Base-by-base conservation (phyloP, 2,888 invertebrate genomes). In the Heliconius ismenius region DNA sequence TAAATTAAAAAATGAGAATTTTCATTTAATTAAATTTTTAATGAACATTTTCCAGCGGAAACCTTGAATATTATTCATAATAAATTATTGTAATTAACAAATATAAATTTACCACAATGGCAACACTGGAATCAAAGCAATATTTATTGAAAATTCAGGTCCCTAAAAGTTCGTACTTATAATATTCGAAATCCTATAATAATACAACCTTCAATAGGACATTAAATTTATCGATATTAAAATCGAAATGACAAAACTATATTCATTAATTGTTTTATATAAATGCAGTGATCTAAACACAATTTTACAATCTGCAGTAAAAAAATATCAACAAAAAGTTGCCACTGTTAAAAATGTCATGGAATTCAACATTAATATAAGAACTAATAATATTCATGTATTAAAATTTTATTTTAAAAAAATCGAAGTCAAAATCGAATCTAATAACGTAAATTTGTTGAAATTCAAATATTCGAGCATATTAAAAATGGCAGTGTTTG, bases 121-220 rank as follows among this genome's bases (percentile, higher is more conserved):
- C 76, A 76, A 77, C 76, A 77, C 74, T 77, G 73, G 36, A 73
- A 64, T 36, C 70, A 24, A 60, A 63, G 75, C 75, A 36, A 73
- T 54, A 73, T 54, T 32, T 32, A 54, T 73, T 72, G 58, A 72
- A 73, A 74, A 39, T 65, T 78, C 78, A 78, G 78, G 78, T 78
- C 70, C 78, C 74, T 76, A n/a, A 70, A 73, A 76, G 39, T 78
- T 60, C 70, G 58, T 70, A 18, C 58, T 26, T 62, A 73, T 63
- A 72, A 76, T 67, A 74, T 77, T 65, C 32, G 24, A 36, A 73
- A 54, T 43, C 43, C 63, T 69, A 73, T n/a, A 70, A 67, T 63
- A 74, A 76, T 62, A 78, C 78, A 78, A 78, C 78, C 76, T 54
- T 76, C 28, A 24, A 68, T 67, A 49, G 58, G 24, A 62, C 54